These are phyloP conservation scores for Mohoua ochrocephala DNA, from an alignment of 2,113 vertebrate genomes.

Conservation along the genomic window DNA sequence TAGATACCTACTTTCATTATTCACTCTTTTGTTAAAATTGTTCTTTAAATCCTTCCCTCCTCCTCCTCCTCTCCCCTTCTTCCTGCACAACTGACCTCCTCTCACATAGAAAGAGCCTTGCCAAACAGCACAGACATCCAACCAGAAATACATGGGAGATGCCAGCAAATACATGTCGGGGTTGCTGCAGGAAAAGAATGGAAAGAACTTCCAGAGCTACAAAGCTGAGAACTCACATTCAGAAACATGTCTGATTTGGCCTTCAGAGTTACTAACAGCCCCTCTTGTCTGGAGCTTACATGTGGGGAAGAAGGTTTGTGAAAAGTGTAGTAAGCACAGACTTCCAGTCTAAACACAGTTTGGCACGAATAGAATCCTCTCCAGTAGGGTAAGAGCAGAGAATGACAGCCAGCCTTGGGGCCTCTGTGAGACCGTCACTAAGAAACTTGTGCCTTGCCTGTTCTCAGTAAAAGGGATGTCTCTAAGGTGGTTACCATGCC, in stretches of 20 bases:
- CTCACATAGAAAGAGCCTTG: background rate
- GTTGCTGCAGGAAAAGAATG: background rate
- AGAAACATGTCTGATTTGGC: background rate
- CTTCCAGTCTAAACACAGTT: background rate
- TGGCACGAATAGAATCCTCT: background rate
- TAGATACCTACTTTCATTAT: background rate
- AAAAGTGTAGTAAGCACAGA: background rate
- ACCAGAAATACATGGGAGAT: background rate
- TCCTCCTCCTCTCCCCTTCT: background rate
- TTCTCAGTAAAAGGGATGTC: background rate
- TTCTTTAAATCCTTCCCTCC: background rate
- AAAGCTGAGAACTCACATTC: background rate
- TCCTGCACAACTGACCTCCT: background rate
- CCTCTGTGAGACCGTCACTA: background rate
- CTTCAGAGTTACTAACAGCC: background rate
- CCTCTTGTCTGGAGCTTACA: background rate
- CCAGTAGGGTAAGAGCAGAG: background rate
- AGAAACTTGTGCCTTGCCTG: background rate
- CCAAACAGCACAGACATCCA: background rate
- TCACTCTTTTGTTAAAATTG: background rate
- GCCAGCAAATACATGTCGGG: background rate
- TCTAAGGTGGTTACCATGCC: background rate
- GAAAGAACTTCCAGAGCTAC: background rate
- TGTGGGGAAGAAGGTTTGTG: background rate
- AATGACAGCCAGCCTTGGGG: background rate